These are phyloP conservation scores for Isurus oxyrinchus DNA, from an alignment of 2,113 vertebrate genomes.

Conservation along the genomic window DNA sequence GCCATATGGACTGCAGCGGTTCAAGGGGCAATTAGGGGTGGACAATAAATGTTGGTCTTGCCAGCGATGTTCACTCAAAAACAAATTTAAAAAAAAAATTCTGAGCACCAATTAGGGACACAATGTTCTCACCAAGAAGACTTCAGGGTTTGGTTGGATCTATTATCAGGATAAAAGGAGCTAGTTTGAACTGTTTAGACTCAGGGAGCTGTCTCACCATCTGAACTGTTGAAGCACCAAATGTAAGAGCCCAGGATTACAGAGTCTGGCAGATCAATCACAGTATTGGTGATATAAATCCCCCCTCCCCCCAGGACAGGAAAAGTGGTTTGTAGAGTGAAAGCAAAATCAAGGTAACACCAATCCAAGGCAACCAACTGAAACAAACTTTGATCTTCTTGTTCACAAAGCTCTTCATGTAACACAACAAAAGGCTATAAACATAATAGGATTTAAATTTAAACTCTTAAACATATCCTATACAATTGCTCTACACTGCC, in stretches of 20 bases:
- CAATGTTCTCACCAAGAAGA: not conserved
- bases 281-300: not conserved
- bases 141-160: not conserved
- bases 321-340: not conserved
- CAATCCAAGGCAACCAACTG: not conserved
- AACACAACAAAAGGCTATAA: not conserved
- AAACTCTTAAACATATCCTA: not conserved
- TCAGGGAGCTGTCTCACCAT: not conserved
- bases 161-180: not conserved
- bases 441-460: conserved; percentile 21
- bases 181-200: not conserved
- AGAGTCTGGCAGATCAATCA: not conserved
- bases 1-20: not conserved
- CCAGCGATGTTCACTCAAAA: not conserved
- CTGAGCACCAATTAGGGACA: not conserved
- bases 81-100: not conserved
- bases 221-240: not conserved
- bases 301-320: not conserved
- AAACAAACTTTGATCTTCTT: conserved; percentile 19
- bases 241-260: not conserved
- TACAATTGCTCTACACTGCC: not conserved
- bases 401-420: not conserved
- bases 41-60: not conserved
- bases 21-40: not conserved
- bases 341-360: not conserved